phyloP scores from a whole-genome alignment of 1,140 invertebrate species.

The Saccostrea glomerata region DNA sequence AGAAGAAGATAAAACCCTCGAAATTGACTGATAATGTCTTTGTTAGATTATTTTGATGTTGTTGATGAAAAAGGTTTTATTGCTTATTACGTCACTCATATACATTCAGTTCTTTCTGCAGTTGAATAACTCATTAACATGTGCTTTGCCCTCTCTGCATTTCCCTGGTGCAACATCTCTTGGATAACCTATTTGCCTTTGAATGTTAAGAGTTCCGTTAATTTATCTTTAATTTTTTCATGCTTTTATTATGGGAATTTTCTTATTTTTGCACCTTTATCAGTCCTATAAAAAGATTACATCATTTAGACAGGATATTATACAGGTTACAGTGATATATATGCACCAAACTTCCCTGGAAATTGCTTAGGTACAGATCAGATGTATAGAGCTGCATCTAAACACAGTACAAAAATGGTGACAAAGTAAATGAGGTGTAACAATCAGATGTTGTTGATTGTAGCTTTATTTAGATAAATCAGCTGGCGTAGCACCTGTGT shows the following conservation, averaged over 20 bases:
- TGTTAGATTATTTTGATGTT: neutral
- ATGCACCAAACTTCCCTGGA: neutral
- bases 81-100: neutral
- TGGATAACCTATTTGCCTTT: neutral
- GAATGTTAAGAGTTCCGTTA: conserved; percentile 9
- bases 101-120: neutral
- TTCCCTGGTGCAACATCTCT: neutral
- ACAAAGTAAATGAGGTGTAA: neutral
- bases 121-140: neutral
- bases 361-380: neutral
- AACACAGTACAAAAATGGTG: neutral
- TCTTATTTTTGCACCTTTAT: neutral
- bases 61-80: conserved; percentile 24
- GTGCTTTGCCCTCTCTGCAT: neutral
- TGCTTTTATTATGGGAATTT: neutral
- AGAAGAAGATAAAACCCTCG: neutral
- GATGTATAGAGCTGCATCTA: neutral
- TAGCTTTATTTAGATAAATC: neutral
- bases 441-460: neutral
- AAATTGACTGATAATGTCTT: neutral
- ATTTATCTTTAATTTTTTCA: neutral
- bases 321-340: neutral
- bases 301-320: neutral
- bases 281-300: neutral
- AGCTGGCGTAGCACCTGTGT: neutral